A percentile compares a stretch with the other conserved stretches of the same genome.
Conservation (phyloP, 2,797 vertebrate genomes). For the Eulemur mongoz region DNA sequence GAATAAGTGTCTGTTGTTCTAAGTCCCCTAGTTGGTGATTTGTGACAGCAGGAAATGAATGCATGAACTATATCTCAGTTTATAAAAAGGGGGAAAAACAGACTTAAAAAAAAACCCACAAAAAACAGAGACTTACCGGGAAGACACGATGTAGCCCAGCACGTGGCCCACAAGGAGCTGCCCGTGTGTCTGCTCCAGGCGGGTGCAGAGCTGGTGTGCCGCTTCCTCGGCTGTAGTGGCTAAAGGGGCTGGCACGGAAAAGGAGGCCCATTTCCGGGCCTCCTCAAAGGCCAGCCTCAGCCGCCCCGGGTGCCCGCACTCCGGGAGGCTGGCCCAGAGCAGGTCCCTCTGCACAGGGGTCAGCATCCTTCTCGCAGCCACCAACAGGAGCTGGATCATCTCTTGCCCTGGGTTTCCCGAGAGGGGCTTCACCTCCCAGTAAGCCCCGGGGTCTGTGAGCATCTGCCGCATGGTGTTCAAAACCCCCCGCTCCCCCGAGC, state of each 20-base stretch:
- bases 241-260: slow-evolving; percentile 72
- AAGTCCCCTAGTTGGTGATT: not conserved
- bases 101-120: too few relatives aligned
- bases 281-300: slow-evolving; percentile 86
- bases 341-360: slow-evolving; percentile 80
- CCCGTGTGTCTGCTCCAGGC: slow-evolving; percentile 88
- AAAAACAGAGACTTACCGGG: slow-evolving; percentile 80
- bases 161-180: slow-evolving; percentile 83
- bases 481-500: slow-evolving; percentile 66
- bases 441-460: slow-evolving; percentile 64
- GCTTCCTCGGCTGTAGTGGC: slow-evolving; percentile 80
- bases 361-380: slow-evolving; percentile 61
- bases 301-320: slow-evolving; percentile 85
- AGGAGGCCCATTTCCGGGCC: slow-evolving; percentile 87
- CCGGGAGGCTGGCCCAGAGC: slow-evolving; percentile 82
- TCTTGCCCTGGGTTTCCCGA: slow-evolving; percentile 81
- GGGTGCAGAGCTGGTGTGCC: slow-evolving; percentile 81
- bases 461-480: slow-evolving; percentile 74
- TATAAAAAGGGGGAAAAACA: not conserved
- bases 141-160: slow-evolving; percentile 87
- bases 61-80: accelerated
- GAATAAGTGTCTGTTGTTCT: not conserved
- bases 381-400: slow-evolving; percentile 84
- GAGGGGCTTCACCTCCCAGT: slow-evolving; percentile 85
- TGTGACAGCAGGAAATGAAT: not conserved